Conservation (phyloP, 1,140 invertebrate species). For the Leptinotarsa texana region DNA sequence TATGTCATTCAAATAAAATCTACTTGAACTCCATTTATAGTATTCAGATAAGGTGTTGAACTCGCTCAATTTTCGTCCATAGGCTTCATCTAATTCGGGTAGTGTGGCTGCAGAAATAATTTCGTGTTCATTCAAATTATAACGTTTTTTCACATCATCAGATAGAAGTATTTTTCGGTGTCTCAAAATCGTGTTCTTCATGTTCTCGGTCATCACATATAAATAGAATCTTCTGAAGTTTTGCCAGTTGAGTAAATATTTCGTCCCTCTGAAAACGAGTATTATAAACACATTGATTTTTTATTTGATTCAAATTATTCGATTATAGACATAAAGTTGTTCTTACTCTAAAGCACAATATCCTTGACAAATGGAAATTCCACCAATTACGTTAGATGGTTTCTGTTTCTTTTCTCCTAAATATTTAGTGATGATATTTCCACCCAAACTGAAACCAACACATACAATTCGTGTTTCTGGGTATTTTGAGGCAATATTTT, state of each 20-base stretch:
- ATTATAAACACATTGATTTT: too few species aligned
- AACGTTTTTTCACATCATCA: slow-evolving; percentile 72
- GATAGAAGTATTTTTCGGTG: slow-evolving; percentile 77
- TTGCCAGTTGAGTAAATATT: slow-evolving; percentile 81
- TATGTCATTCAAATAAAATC: slow-evolving; percentile 76
- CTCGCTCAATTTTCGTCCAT: slow-evolving; percentile 78
- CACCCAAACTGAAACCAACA: slow-evolving; percentile 89
- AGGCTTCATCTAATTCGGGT: slow-evolving; percentile 85
- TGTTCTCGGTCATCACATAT: slow-evolving; percentile 91
- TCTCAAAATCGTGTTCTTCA: slow-evolving; percentile 79
- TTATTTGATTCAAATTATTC: too few species aligned
- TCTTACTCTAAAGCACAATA: slow-evolving; percentile 87
- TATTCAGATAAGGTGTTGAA: slow-evolving; percentile 77
- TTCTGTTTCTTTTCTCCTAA: slow-evolving; percentile 73
- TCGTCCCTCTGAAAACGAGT: slow-evolving; percentile 67
- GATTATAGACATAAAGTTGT: background rate
- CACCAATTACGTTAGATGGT: slow-evolving; percentile 76
- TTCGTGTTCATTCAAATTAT: slow-evolving; percentile 73
- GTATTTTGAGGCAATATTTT: slow-evolving; percentile 72
- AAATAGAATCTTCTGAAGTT: slow-evolving; percentile 86
- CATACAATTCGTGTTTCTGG: slow-evolving; percentile 76
- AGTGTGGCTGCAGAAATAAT: slow-evolving; percentile 84
- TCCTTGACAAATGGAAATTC: slow-evolving; percentile 89
- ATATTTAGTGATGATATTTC: slow-evolving; percentile 88
- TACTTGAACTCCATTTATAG: slow-evolving; percentile 81